These are phyloP conservation scores for Corydoras sp. DNA, from an alignment of 2,113 vertebrate species.

Conservation along the genomic window DNA sequence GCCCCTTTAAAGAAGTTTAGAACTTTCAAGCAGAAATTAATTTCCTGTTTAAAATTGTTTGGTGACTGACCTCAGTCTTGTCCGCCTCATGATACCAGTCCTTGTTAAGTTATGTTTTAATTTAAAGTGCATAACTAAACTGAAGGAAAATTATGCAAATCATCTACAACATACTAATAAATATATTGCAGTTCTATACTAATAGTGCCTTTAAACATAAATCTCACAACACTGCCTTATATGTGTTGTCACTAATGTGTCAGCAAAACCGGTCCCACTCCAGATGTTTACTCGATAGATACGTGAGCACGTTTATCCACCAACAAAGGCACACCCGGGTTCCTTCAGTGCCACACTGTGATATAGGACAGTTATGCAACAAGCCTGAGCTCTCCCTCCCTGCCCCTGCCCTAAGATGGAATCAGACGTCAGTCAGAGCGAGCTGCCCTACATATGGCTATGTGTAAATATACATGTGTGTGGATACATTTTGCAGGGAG, in stretches of 20 bases:
- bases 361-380: conserved; percentile 52
- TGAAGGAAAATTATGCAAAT: no score
- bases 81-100: no score
- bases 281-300: not conserved
- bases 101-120: no score
- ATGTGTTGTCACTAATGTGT: not conserved
- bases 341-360: conserved; percentile 36
- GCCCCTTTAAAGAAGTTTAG: no score
- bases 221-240: not conserved
- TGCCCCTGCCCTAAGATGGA: conserved; percentile 20
- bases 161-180: no score
- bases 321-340: conserved; percentile 37
- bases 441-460: not conserved
- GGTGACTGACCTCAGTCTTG: no score
- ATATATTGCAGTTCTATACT: no score
- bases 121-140: no score
- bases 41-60: no score
- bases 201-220: not conserved
- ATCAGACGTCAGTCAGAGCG: conserved; percentile 41
- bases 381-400: not conserved
- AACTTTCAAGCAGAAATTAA: no score
- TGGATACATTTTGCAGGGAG: not conserved
- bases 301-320: not conserved
- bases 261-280: not conserved
- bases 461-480: conserved; percentile 37